Evolutionary conservation across 2,888 invertebrate genomes (phyloP).

Genomic region (Harpalus rubripes): DNA sequence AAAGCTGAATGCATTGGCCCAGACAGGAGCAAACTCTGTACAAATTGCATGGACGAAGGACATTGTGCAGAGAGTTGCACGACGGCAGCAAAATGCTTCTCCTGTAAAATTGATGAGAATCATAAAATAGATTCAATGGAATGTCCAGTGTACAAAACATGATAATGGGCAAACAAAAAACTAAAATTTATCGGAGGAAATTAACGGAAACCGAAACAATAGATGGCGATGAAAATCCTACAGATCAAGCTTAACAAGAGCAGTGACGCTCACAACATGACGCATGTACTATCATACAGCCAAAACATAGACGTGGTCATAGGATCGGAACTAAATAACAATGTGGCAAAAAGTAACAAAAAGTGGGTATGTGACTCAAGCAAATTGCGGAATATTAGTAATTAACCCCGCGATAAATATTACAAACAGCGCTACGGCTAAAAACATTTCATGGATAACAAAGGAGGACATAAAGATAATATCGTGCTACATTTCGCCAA

Average conservation of each 20-base stretch:
- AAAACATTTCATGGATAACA: too few relatives aligned
- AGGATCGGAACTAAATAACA: too few relatives aligned
- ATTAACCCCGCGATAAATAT: not conserved
- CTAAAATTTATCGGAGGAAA: not conserved
- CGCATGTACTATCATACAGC: too few relatives aligned
- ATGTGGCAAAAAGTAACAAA: too few relatives aligned
- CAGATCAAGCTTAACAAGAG: conserved; percentile 1
- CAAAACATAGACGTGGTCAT: too few relatives aligned
- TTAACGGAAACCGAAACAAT: not conserved
- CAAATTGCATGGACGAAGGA: not conserved
- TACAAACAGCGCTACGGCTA: too few relatives aligned
- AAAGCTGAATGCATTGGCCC: not conserved
- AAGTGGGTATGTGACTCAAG: too few relatives aligned
- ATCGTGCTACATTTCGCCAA: too few relatives aligned
- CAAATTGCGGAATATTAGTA: too few relatives aligned
- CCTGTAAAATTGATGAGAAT: not conserved
- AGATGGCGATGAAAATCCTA: not conserved
- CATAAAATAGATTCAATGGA: conserved; percentile 8
- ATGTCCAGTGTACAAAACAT: not conserved
- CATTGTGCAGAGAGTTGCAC: not conserved
- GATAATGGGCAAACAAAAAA: not conserved
- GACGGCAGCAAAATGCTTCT: not conserved
- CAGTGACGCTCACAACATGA: not conserved
- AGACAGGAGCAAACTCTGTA: not conserved
- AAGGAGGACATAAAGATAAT: too few relatives aligned